Evolutionary conservation across 2,113 vertebrate species (phyloP).

Genomic region (Camelus dromedarius): DNA sequence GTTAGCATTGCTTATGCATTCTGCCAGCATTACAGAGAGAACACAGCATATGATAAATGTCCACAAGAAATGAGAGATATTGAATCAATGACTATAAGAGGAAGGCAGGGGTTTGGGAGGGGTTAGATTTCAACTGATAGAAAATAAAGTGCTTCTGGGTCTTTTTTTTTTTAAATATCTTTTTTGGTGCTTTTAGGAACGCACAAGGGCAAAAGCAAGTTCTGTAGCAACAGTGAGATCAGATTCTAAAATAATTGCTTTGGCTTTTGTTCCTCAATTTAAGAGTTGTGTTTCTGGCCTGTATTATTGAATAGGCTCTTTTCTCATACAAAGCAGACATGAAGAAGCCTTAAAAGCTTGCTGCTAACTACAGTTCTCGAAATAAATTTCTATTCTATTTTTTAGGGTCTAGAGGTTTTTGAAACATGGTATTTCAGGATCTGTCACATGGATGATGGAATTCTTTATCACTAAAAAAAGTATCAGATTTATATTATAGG

Average conservation of each 20-base stretch:
- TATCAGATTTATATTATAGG: conserved; percentile 44
- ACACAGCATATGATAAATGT: conserved; percentile 39
- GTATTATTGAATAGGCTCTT: conserved; percentile 1
- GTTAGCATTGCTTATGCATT: not conserved
- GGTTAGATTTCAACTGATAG: conserved; percentile 53
- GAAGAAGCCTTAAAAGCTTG: not conserved
- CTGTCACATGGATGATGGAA: not conserved
- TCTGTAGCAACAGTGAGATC: not conserved
- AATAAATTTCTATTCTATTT: not conserved
- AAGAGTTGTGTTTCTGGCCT: conserved; percentile 11
- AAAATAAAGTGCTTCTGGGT: conserved; percentile 29
- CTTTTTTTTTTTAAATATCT: not conserved
- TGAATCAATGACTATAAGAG: conserved; percentile 37
- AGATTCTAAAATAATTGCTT: conserved; percentile 57
- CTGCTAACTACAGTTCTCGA: not conserved
- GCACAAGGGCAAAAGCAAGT: conserved; percentile 39
- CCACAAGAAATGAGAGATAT: conserved; percentile 40
- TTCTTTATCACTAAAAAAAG: conserved; percentile 11
- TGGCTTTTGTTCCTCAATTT: conserved; percentile 19
- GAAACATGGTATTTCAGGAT: not conserved
- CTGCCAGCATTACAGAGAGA: not conserved
- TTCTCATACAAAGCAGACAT: not conserved
- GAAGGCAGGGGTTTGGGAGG: not conserved
- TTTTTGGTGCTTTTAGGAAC: conserved; percentile 50
- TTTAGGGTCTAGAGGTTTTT: conserved; percentile 41